Conservation (phyloP, 1,140 invertebrate species). For the Bombus huntii region DNA sequence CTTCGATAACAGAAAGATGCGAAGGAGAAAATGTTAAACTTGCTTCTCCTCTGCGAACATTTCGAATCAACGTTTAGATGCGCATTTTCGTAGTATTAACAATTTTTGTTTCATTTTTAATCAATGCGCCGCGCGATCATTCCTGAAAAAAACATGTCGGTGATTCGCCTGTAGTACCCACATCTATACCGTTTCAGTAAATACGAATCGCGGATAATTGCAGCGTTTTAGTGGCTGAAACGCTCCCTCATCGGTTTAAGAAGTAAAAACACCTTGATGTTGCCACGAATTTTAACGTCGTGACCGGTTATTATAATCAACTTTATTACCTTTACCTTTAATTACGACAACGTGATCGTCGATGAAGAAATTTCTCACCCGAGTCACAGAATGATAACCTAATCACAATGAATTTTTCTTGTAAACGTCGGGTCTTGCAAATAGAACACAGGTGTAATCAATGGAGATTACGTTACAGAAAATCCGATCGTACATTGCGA, state of each 20-base stretch:
- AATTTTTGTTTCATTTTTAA: conserved; percentile 30
- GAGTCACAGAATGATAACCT: not conserved
- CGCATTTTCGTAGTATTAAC: not conserved
- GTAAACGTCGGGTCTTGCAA: not conserved
- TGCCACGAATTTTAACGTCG: not conserved
- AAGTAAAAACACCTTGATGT: conserved; percentile 10
- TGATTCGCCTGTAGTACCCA: conserved; percentile 23
- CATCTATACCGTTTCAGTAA: not conserved
- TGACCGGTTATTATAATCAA: not conserved
- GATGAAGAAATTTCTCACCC: not conserved
- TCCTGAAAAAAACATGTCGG: not conserved
- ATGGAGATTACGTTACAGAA: conserved; percentile 1
- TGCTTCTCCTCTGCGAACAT: not conserved
- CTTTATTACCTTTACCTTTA: conserved; percentile 9
- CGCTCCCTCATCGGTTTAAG: conserved; percentile 14
- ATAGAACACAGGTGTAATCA: not conserved
- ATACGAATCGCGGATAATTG: conserved; percentile 25
- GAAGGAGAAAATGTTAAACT: not conserved
- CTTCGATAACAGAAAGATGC: not conserved
- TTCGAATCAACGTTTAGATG: not conserved
- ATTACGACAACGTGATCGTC: not conserved
- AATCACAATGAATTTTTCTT: not conserved
- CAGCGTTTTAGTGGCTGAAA: not conserved
- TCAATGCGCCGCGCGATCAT: conserved; percentile 15
- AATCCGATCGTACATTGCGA: not conserved